Conservation (phyloP, 2,888 invertebrate genomes). For the Lampropteryx suffumata region DNA sequence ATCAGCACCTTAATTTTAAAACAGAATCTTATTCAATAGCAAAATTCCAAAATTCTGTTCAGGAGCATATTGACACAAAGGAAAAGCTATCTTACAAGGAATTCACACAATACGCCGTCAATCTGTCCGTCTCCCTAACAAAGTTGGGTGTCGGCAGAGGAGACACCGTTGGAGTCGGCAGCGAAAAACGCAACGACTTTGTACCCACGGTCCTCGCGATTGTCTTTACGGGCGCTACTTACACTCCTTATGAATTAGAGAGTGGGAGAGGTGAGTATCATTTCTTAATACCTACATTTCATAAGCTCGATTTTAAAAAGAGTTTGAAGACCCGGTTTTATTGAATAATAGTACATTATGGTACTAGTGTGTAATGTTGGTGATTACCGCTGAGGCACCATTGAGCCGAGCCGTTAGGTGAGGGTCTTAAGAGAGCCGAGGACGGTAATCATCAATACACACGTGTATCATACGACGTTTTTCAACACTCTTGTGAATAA, state of each 20-base stretch:
- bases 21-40: slow-evolving; percentile 1
- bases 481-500: too few relatives aligned
- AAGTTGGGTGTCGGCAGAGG: slow-evolving; percentile 73
- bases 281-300: slow-evolving; percentile 23
- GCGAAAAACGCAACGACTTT: slow-evolving; percentile 83
- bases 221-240: slow-evolving; percentile 66
- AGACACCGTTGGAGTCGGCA: slow-evolving; percentile 82
- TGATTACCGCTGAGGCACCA: too few relatives aligned
- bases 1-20: neutral
- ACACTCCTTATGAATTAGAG: slow-evolving; percentile 55
- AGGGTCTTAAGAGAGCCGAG: too few relatives aligned
- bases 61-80: slow-evolving; percentile 82
- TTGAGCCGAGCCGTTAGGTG: too few relatives aligned
- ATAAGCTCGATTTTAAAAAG: too few relatives aligned
- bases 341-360: too few relatives aligned
- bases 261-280: slow-evolving; percentile 54
- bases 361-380: too few relatives aligned
- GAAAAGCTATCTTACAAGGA: slow-evolving; percentile 76
- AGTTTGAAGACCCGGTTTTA: too few relatives aligned
- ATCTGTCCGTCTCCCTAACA: slow-evolving; percentile 75
- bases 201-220: slow-evolving; percentile 76
- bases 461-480: too few relatives aligned
- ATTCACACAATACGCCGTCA: slow-evolving; percentile 77
- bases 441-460: too few relatives aligned
- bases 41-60: slow-evolving; percentile 17